These are phyloP conservation scores for Cheilinus undulatus DNA, from an alignment of 2,113 vertebrate genomes.

Conservation along the genomic window DNA sequence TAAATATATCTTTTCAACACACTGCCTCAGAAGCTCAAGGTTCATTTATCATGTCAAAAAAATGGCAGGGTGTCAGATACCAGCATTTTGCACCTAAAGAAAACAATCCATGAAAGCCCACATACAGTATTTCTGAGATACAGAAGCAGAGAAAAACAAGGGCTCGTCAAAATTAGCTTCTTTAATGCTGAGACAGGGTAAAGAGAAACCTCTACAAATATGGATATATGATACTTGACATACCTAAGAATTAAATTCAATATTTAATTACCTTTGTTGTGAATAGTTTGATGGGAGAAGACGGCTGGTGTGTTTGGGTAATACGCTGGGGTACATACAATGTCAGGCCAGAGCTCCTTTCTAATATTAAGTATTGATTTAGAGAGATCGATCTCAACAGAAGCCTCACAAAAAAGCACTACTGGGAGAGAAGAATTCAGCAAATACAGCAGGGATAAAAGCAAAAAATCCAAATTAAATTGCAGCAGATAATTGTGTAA, in stretches of 20 bases:
- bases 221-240: slow-evolving; percentile 34
- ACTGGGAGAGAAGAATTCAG: slow-evolving; percentile 55
- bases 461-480: background rate
- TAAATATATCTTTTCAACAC: slow-evolving; percentile 50
- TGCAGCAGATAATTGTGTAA: background rate
- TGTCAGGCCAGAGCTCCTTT: slow-evolving; percentile 76
- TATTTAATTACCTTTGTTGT: slow-evolving; percentile 80
- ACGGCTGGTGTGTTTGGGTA: slow-evolving; percentile 66
- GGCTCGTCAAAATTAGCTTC: slow-evolving; percentile 44
- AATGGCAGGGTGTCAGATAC: slow-evolving; percentile 37
- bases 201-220: slow-evolving; percentile 19
- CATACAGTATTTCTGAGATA: slow-evolving; percentile 20
- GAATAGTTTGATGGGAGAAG: slow-evolving; percentile 75
- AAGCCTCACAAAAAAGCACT: slow-evolving; percentile 67
- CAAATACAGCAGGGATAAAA: slow-evolving; percentile 26
- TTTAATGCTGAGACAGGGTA: slow-evolving; percentile 30
- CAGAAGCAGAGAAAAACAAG: slow-evolving; percentile 67
- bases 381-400: slow-evolving; percentile 72
- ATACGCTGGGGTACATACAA: slow-evolving; percentile 71
- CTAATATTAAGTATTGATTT: slow-evolving; percentile 84
- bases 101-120: background rate
- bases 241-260: slow-evolving; percentile 72
- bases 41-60: slow-evolving; percentile 57
- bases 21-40: slow-evolving; percentile 20
- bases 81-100: slow-evolving; percentile 2